phyloP scores from a whole-genome alignment of 2,888 invertebrate genomes.

The Harpagoxenus sublaevis region DNA sequence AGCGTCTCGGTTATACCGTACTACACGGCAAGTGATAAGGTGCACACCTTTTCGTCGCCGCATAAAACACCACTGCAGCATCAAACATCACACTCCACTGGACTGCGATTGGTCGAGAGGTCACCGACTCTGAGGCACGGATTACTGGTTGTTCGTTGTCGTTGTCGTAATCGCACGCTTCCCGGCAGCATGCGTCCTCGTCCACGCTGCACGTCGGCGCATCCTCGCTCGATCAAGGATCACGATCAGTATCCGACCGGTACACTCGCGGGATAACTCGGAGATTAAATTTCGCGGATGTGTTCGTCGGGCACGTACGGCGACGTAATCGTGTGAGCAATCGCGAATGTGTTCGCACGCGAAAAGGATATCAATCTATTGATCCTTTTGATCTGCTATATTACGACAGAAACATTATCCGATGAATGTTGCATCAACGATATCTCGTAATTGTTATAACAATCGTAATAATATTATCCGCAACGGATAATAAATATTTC shows the following conservation, averaged over 20 bases:
- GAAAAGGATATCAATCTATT: conserved; percentile 7
- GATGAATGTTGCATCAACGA: not conserved
- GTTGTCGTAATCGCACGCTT: conserved; percentile 72
- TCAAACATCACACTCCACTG: conserved; percentile 83
- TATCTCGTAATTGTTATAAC: not conserved
- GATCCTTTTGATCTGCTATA: not conserved
- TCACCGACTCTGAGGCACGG: conserved; percentile 81
- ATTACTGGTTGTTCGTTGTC: conserved; percentile 63
- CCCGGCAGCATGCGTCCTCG: conserved; percentile 72
- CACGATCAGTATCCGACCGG: conserved; percentile 2
- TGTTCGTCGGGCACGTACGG: conserved; percentile 24
- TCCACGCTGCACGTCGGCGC: conserved; percentile 47
- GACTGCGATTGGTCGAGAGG: conserved; percentile 80
- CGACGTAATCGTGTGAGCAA: conserved; percentile 23
- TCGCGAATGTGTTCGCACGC: conserved; percentile 24
- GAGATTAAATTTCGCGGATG: conserved; percentile 35
- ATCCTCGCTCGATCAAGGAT: conserved; percentile 63
- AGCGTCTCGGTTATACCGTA: conserved; percentile 47
- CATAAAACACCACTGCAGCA: conserved; percentile 85
- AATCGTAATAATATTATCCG: not conserved
- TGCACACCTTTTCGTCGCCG: conserved; percentile 84
- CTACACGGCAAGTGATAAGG: not conserved
- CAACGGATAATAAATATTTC: not conserved
- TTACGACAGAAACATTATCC: not conserved
- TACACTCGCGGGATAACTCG: conserved; percentile 36